These are phyloP conservation scores for Pocillopora damicornis DNA, from an alignment of 64 coral and sea anemone species.

Conservation along the genomic window DNA sequence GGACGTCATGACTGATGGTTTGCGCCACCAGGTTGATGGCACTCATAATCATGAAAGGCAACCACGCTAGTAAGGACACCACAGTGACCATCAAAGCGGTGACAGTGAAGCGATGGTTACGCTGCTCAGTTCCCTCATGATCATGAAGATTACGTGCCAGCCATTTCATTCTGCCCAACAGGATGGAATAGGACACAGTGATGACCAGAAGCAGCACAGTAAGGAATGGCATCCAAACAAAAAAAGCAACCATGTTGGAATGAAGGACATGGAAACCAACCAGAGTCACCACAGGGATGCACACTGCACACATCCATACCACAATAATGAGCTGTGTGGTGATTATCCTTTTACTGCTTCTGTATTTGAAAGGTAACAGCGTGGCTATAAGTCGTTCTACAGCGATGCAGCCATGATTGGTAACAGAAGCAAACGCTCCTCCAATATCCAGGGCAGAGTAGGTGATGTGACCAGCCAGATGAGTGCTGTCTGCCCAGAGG, in stretches of 20 bases:
- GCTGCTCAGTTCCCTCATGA: neutral
- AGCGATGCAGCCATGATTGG: constrained; percentile 39
- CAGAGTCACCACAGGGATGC: neutral
- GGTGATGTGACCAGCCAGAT: neutral
- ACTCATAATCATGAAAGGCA: constrained; percentile 32
- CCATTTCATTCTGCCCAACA: neutral
- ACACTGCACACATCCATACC: constrained; percentile 3
- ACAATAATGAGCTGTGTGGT: neutral
- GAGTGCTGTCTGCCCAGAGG: neutral
- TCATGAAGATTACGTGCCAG: neutral
- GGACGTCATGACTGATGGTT: neutral
- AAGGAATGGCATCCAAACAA: constrained; percentile 41
- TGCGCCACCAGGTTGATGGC: neutral
- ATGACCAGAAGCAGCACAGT: neutral
- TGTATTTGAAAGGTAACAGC: constrained; percentile 28
- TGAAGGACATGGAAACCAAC: neutral
- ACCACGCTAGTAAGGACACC: neutral
- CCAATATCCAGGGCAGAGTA: constrained; percentile 29
- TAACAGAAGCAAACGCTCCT: constrained; percentile 25
- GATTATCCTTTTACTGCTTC: neutral
- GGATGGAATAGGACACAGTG: neutral
- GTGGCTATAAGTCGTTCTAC: constrained; percentile 46
- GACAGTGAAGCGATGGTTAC: constrained; percentile 7
- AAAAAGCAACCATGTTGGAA: neutral
- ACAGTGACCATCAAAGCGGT: neutral